These are phyloP conservation scores for Orchesellides sinensis DNA, from an alignment of 2,888 invertebrate species.

Conservation along the genomic window DNA sequence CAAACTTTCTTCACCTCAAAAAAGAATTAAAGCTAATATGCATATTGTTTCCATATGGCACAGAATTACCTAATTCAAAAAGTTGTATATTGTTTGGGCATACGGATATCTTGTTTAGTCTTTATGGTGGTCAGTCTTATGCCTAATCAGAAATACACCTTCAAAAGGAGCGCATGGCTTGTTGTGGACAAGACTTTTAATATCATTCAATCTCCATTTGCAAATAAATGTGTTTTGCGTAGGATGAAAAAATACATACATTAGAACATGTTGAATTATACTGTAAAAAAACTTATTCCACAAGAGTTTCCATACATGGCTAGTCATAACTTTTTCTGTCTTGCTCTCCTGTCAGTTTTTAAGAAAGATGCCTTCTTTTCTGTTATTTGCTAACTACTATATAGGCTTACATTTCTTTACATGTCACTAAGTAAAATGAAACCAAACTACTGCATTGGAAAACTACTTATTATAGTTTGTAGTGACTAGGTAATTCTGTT, in stretches of 20 bases:
- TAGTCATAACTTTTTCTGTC: constrained; percentile 6
- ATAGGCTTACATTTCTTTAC: background rate
- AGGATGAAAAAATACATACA: constrained; percentile 9
- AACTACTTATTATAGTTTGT: background rate
- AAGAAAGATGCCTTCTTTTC: background rate
- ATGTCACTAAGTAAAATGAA: too few relatives aligned
- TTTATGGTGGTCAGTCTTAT: too few relatives aligned
- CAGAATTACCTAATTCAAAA: too few relatives aligned
- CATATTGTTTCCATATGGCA: too few relatives aligned
- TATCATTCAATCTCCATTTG: background rate
- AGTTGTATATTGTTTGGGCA: too few relatives aligned
- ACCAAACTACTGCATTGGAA: background rate
- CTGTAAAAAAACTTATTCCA: constrained; percentile 17
- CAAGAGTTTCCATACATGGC: constrained; percentile 28
- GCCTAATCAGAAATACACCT: too few relatives aligned
- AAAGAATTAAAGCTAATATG: too few relatives aligned
- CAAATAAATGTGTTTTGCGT: constrained; percentile 7
- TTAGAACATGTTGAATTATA: constrained; percentile 3
- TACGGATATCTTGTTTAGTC: too few relatives aligned
- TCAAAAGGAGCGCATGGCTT: too few relatives aligned
- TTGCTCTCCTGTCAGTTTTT: constrained; percentile 4
- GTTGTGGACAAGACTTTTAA: too few relatives aligned
- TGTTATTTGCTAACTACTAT: background rate
- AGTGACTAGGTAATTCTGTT: too few relatives aligned
- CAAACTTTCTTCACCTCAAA: too few relatives aligned